These are phyloP conservation scores for Danionella cerebrum DNA, from an alignment of 2,113 vertebrate species.

Conservation along the genomic window DNA sequence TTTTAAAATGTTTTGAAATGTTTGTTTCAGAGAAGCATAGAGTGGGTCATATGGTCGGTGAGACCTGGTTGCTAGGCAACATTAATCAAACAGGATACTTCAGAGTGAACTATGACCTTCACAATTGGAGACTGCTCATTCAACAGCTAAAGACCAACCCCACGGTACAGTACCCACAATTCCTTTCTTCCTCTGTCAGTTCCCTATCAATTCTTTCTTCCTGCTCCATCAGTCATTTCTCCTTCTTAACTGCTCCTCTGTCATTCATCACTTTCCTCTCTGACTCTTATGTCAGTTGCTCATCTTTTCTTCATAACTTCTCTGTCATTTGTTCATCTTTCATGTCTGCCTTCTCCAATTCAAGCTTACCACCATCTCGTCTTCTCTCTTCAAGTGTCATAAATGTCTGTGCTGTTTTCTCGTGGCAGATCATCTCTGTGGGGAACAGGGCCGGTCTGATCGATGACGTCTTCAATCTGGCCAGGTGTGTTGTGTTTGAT, in stretches of 20 bases:
- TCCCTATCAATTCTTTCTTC: not conserved
- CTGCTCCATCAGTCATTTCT: not conserved
- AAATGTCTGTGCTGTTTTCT: constrained; percentile 22
- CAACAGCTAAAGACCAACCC: constrained; percentile 83
- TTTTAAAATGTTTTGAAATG: not conserved
- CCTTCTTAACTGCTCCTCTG: not conserved
- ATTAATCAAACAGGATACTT: constrained; percentile 98
- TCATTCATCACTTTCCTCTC: no score
- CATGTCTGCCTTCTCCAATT: not conserved
- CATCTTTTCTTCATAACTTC: not conserved
- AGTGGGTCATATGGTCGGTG: constrained; percentile 71
- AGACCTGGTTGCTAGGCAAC: constrained; percentile 88
- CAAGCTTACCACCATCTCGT: not conserved
- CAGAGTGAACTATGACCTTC: constrained; percentile 93
- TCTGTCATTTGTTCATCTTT: not conserved
- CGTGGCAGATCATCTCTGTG: constrained; percentile 81
- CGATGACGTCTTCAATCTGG: constrained; percentile 92
- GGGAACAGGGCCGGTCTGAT: constrained; percentile 93
- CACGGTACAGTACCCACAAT: constrained; percentile 61
- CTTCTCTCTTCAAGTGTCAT: not conserved
- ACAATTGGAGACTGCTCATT: constrained; percentile 91
- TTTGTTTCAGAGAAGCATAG: constrained; percentile 72
- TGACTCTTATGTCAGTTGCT: not conserved
- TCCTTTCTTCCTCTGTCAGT: not conserved
- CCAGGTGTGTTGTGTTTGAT: constrained; percentile 75